These are phyloP conservation scores for Craterocephalus amniculus DNA, from an alignment of 2,797 vertebrate genomes.

Conservation along the genomic window DNA sequence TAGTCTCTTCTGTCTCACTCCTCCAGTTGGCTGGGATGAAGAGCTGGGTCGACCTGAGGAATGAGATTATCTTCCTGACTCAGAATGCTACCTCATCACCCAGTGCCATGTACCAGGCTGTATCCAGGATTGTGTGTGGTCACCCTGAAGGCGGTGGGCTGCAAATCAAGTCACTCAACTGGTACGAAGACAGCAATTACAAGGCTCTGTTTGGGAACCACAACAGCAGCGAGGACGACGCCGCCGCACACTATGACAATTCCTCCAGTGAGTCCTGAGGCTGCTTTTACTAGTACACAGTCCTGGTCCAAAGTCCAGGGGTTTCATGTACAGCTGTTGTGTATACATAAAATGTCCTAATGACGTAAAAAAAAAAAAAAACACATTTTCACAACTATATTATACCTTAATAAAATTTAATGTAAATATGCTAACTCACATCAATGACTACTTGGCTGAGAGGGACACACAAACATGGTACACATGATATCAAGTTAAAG, in stretches of 20 bases:
- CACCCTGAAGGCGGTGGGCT: slow-evolving; percentile 94
- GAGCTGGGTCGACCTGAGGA: slow-evolving; percentile 94
- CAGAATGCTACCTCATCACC: slow-evolving; percentile 88
- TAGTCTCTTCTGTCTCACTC: background rate
- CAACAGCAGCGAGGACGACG: slow-evolving; percentile 87
- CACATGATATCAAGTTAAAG: too few species aligned
- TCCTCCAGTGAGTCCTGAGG: slow-evolving; percentile 87
- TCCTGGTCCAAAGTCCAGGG: too few species aligned
- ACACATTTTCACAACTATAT: too few species aligned
- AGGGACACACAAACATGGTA: too few species aligned
- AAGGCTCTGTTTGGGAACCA: slow-evolving; percentile 93
- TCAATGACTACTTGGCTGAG: too few species aligned
- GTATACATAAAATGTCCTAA: too few species aligned
- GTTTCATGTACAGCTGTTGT: too few species aligned
- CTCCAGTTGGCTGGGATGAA: slow-evolving; percentile 88
- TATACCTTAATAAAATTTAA: too few species aligned
- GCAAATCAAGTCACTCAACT: slow-evolving; percentile 98
- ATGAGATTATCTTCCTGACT: slow-evolving; percentile 91
- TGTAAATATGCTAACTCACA: too few species aligned
- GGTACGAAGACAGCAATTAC: slow-evolving; percentile 98
- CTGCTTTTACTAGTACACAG: background rate
- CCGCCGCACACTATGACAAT: slow-evolving; percentile 88
- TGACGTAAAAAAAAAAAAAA: too few species aligned
- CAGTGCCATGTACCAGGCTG: slow-evolving; percentile 90
- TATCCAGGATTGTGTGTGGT: slow-evolving; percentile 93